These are phyloP conservation scores for Asbolus verrucosus DNA, from an alignment of 1,140 invertebrate genomes.

Conservation along the genomic window DNA sequence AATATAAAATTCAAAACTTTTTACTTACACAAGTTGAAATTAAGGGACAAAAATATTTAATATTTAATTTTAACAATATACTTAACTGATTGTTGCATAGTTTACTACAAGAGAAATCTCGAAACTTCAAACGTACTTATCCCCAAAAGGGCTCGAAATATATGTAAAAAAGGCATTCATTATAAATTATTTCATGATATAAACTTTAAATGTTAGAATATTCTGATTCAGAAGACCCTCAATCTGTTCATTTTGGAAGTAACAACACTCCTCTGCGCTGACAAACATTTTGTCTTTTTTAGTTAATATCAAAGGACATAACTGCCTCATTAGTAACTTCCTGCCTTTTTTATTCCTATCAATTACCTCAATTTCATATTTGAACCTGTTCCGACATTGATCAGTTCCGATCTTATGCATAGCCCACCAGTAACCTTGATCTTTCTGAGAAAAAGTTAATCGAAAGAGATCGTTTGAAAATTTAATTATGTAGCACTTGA, in stretches of 20 bases:
- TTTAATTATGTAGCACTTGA: slow-evolving; percentile 6
- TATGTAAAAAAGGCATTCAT: too few species aligned
- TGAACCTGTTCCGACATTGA: neutral
- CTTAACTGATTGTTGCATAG: too few species aligned
- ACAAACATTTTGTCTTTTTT: slow-evolving; percentile 2
- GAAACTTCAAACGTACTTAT: too few species aligned
- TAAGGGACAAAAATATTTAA: too few species aligned
- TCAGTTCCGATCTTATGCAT: slow-evolving; percentile 1
- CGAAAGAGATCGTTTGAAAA: slow-evolving; percentile 11
- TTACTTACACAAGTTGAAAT: too few species aligned
- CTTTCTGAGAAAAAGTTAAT: neutral
- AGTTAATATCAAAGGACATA: neutral
- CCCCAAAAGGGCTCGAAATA: too few species aligned
- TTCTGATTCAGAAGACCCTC: too few species aligned
- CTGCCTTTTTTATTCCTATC: neutral
- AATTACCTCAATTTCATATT: neutral
- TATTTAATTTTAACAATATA: too few species aligned
- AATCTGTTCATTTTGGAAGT: neutral
- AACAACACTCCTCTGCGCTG: neutral
- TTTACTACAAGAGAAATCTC: too few species aligned
- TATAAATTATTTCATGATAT: too few species aligned
- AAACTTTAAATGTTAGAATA: too few species aligned
- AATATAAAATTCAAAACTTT: too few species aligned
- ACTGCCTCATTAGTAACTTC: neutral
- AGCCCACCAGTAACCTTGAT: neutral